Evolutionary conservation across 2,797 vertebrate genomes (phyloP).

Genomic region (Pseudomugil gertrudae): DNA sequence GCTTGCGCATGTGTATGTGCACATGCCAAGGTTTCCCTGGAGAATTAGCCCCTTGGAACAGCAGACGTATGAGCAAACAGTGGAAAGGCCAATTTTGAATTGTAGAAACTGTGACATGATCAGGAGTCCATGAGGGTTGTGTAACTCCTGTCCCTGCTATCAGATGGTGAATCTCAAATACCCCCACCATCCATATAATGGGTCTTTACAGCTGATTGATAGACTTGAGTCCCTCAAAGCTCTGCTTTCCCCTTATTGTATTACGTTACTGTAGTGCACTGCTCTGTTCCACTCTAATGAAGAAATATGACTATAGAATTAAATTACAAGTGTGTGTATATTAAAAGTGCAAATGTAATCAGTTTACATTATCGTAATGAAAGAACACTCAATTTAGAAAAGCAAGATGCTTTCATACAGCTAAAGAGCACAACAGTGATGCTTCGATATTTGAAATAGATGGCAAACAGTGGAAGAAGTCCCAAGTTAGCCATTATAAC

Average conservation of each 20-base stretch:
- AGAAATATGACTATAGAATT: background rate
- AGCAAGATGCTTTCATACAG: background rate
- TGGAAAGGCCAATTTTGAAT: slow-evolving; percentile 28
- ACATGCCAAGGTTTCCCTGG: slow-evolving; percentile 57
- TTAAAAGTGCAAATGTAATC: background rate
- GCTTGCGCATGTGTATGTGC: slow-evolving; percentile 25
- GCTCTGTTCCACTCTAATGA: background rate
- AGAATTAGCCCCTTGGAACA: slow-evolving; percentile 59
- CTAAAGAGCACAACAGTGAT: background rate
- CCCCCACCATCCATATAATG: slow-evolving; percentile 10
- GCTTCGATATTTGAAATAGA: background rate
- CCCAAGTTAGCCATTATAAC: too few species aligned
- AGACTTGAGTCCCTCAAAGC: slow-evolving; percentile 11
- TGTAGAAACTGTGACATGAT: slow-evolving; percentile 37
- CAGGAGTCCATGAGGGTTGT: slow-evolving; percentile 34
- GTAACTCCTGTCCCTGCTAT: slow-evolving; percentile 27
- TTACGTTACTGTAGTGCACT: background rate
- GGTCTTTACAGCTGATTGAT: slow-evolving; percentile 25
- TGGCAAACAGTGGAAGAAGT: too few species aligned
- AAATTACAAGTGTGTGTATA: background rate
- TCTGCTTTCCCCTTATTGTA: slow-evolving; percentile 6
- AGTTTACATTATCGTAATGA: background rate
- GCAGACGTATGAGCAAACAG: slow-evolving; percentile 59
- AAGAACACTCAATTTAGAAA: background rate
- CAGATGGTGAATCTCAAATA: slow-evolving; percentile 27